Evolutionary conservation across 2,113 vertebrate genomes (phyloP).

Genomic region (Corythornis cristatus): DNA sequence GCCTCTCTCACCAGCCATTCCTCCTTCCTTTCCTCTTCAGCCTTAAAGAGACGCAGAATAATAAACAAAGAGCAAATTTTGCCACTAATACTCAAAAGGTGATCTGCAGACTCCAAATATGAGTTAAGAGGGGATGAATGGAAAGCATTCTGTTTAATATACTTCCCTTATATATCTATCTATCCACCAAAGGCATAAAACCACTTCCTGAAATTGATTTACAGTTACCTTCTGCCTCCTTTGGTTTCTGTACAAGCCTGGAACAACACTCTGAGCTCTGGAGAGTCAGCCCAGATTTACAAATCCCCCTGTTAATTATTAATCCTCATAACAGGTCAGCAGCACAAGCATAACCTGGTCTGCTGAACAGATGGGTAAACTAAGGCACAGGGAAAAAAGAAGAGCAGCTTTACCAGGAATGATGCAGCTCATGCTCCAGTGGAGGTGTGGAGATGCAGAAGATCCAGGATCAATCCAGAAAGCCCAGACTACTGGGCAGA

Average conservation of each 20-base stretch:
- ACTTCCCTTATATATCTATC: neutral
- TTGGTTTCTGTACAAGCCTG: conserved; percentile 9
- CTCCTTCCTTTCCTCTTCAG: neutral
- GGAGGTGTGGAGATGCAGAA: neutral
- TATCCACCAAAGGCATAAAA: neutral
- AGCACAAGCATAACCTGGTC: neutral
- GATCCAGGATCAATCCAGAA: neutral
- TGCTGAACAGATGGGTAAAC: neutral
- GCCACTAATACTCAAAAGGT: conserved; percentile 5
- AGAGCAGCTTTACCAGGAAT: neutral
- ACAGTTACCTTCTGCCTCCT: conserved; percentile 10
- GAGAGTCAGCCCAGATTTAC: neutral
- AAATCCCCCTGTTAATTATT: conserved; percentile 27
- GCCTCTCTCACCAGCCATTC: neutral
- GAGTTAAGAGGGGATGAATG: neutral
- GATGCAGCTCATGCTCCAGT: fast-evolving
- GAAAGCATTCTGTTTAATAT: neutral
- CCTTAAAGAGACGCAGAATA: neutral
- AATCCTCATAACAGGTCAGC: neutral
- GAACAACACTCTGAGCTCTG: neutral
- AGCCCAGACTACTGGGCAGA: neutral
- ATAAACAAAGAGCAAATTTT: conserved; percentile 52
- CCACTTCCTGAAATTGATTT: conserved; percentile 34
- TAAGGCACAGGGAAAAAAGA: neutral
- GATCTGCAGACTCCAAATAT: neutral